These are phyloP conservation scores for Zaprionus taronus DNA, from an alignment of 1,140 invertebrate genomes.

Conservation along the genomic window DNA sequence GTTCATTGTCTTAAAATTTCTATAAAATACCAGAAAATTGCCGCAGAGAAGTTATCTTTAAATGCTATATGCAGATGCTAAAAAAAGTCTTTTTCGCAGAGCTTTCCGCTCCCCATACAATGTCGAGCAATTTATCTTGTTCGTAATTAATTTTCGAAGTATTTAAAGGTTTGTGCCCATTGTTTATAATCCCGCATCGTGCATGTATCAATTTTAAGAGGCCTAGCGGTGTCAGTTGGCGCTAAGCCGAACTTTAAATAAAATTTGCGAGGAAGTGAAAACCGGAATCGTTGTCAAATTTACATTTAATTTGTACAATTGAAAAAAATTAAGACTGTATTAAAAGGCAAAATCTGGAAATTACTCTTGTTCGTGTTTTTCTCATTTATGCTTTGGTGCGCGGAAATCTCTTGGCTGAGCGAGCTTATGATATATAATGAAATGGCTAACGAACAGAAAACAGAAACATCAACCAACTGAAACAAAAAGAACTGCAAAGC, in stretches of 20 bases:
- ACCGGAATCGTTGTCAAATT: slow-evolving; percentile 37
- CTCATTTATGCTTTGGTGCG: slow-evolving; percentile 12
- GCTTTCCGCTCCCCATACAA: not conserved
- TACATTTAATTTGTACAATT: slow-evolving; percentile 63
- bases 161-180: slow-evolving; percentile 2
- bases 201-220: slow-evolving; percentile 56
- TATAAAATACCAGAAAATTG: too few species aligned
- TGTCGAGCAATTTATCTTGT: slow-evolving; percentile 3
- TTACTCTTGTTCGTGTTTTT: slow-evolving; percentile 17
- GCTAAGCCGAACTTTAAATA: slow-evolving; percentile 66
- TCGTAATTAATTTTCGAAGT: slow-evolving; percentile 36
- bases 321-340: slow-evolving; percentile 35
- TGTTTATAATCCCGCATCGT: slow-evolving; percentile 49
- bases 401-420: slow-evolving; percentile 8
- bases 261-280: slow-evolving; percentile 36
- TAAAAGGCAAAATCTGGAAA: slow-evolving; percentile 31
- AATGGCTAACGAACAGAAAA: slow-evolving; percentile 27
- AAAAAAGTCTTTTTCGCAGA: not conserved
- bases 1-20: too few species aligned
- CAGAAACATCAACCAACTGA: slow-evolving; percentile 5
- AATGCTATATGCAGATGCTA: not conserved
- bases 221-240: slow-evolving; percentile 46
- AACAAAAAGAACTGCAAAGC: slow-evolving; percentile 56
- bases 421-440: slow-evolving; percentile 66
- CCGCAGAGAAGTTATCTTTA: not conserved